Base-by-base conservation (phyloP, 1,140 invertebrate genomes). In the Aphelenchoides fujianensis region DNA sequence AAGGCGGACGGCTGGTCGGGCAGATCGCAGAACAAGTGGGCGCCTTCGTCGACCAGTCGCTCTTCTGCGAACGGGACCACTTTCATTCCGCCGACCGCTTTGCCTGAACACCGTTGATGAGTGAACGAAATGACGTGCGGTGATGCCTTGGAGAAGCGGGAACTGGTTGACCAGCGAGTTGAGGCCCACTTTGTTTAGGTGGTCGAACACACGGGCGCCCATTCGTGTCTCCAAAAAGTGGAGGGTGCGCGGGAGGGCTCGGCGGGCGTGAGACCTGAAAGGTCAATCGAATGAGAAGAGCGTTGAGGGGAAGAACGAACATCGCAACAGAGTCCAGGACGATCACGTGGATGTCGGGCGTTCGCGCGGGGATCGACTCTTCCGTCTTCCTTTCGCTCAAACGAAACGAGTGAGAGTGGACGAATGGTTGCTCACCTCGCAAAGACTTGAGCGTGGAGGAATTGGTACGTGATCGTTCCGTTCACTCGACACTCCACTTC, bases 171-270 rank as follows among this genome's bases (percentile, higher is more conserved):
- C 36, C 7, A 12, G 37, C 1, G 16, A 41, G 7, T 66, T 66
- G 12, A 66, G 16, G 1, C 63, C 63, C n/a, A 66, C 63, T 66
- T 66, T 66, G 32, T 66, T 66, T 1, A 66, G 34, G 7, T 66
- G 53, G 2, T 30, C 12, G 16, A 66, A 32, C 12, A 3, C 16
- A 12, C 12, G 12, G 12, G 28, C 63, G 12, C 53, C 16, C 12
- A 66, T 12, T 3, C 7, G 27, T 19, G 16, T 16, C 53, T 35
- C 27, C 12, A 66, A 3, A 66, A 36, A 66, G 12, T 66, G 0
- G 12, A 36, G n/a, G 12, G 63, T 66, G 12, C 12, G 16, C 16
- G 63, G 63, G 1, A 66, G 63, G 23, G 63, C 16, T 66, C 59
- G 59, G 28, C 31, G 28, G n/a, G 31, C n/a, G 31, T 61, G 59